A percentile compares a stretch with the other conserved stretches of the same genome.
These are phyloP conservation scores for Oncorhynchus mykiss DNA, from an alignment of 2,113 vertebrate genomes.

Conservation along the genomic window DNA sequence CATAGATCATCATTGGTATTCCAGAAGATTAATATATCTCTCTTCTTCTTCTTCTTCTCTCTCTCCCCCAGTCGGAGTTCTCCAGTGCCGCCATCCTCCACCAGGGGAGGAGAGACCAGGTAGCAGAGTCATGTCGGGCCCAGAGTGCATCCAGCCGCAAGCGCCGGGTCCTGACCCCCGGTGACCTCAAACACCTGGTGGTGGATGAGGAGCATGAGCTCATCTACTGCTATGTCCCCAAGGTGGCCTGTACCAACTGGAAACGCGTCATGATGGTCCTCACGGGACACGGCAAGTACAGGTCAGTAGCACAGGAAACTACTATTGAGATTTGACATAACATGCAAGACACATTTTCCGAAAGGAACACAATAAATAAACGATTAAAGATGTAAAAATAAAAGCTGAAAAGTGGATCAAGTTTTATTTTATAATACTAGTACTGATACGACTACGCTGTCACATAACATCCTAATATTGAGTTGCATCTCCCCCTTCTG, in stretches of 20 bases:
- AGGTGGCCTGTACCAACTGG: conserved; percentile 99
- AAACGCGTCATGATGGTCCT: conserved; percentile 99
- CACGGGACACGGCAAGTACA: conserved; percentile 89
- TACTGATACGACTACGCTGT: no score
- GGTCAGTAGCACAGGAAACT: conserved; percentile 34
- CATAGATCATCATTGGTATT: no score
- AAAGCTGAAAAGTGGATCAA: no score
- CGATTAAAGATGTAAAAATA: no score
- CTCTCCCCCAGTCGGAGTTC: conserved; percentile 74
- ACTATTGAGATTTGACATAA: no score
- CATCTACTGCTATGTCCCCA: conserved; percentile 98
- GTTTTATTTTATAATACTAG: no score
- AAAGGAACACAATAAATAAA: no score
- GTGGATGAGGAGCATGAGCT: conserved; percentile 96
- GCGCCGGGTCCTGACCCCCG: conserved; percentile 88
- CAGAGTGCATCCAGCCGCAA: conserved; percentile 84
- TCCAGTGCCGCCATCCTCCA: conserved; percentile 85
- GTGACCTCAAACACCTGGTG: conserved; percentile 91
- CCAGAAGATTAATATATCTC: not conserved
- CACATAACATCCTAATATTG: no score
- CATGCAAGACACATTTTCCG: no score
- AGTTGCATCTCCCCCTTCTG: no score
- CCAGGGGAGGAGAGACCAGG: conserved; percentile 89
- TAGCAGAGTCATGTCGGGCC: conserved; percentile 85
- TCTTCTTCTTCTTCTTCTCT: not conserved